These are phyloP conservation scores for Poecile atricapillus DNA, from an alignment of 2,113 vertebrate species.

Conservation along the genomic window DNA sequence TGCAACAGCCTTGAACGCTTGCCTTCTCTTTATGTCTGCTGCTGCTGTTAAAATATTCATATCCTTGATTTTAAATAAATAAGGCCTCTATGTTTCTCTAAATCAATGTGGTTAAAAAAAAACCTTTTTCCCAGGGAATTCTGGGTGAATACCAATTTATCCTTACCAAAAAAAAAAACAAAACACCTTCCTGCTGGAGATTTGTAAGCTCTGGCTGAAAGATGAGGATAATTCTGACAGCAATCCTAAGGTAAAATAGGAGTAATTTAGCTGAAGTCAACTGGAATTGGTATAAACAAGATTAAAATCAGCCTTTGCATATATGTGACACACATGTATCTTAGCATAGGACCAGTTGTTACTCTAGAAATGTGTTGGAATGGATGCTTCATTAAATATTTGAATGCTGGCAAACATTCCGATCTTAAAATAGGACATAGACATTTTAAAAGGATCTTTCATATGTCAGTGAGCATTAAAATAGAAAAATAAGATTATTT, in stretches of 20 bases:
- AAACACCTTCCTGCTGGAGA: slow-evolving; percentile 29
- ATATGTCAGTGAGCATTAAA: not conserved
- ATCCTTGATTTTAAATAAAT: slow-evolving; percentile 32
- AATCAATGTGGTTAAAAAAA: slow-evolving; percentile 14
- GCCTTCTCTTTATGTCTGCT: not conserved
- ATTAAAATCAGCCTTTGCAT: not conserved
- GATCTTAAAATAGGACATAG: not conserved
- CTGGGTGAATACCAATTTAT: slow-evolving; percentile 28
- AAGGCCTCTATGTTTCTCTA: slow-evolving; percentile 4
- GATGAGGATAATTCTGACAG: slow-evolving; percentile 28
- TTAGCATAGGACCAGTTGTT: not conserved
- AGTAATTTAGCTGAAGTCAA: not conserved
- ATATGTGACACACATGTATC: not conserved
- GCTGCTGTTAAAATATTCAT: slow-evolving; percentile 30
- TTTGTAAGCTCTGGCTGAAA: slow-evolving; percentile 59
- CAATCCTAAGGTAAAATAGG: not conserved
- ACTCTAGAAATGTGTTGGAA: not conserved
- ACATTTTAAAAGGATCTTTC: not conserved
- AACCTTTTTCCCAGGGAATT: not conserved
- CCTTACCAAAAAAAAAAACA: slow-evolving; percentile 20
- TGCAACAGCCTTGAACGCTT: not conserved
- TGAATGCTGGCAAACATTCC: not conserved
- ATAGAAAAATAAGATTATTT: too few relatives aligned
- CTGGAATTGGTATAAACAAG: not conserved
- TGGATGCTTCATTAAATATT: slow-evolving; percentile 1